Evolutionary conservation across 1,140 invertebrate species (phyloP), one percentile per base, ranked within the genome.

Genomic region (Halyomorpha halys): DNA sequence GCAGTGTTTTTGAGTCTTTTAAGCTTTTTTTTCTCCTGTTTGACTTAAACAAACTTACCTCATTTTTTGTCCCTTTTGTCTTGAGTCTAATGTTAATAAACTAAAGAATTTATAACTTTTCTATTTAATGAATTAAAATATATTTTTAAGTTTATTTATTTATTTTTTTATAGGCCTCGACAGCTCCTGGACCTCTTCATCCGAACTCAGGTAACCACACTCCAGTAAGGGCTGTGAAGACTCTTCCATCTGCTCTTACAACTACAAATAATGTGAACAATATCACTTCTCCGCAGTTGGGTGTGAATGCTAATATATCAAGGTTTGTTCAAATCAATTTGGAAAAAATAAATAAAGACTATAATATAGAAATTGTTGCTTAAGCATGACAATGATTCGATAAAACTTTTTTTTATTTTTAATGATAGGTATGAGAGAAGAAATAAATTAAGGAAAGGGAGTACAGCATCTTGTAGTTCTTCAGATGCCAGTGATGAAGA

Each of bases 401-500:
- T 49, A 6, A 11, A 2, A 49, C 2, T 5, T 4, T 19, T 5
- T 4, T 18, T 19, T 49, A 14, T 47, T n/a, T 47, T 49, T 6
- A 21, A 21, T 56, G 19, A 13, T 13, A 65, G 54, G 59, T 64
- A 49, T 62, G 59, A 86, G 70, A 77, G 85, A 27, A 79, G 83
- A 18, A 81, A 80, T 63, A 87, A 86, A 72, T 83, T 87, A 65
- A 83, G 86, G 64, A 88, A 89, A 71, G 82, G 85, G 8, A 79
- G 90, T 18, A 90, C 89, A 8, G 86, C 90, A 2, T 91, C 89
- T 8, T 92, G 91, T 71, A 90, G 89, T 68, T 90, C 89, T 59
- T 94, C 91, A 0, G 90, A 93, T 72, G 87, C 91, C 6, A 92
- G 89, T 56, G 91, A 95, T 73, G 91, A 94, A 74, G 91, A 94